Conservation (phyloP, 2,888 invertebrate species). For the Xestia c-nigrum region DNA sequence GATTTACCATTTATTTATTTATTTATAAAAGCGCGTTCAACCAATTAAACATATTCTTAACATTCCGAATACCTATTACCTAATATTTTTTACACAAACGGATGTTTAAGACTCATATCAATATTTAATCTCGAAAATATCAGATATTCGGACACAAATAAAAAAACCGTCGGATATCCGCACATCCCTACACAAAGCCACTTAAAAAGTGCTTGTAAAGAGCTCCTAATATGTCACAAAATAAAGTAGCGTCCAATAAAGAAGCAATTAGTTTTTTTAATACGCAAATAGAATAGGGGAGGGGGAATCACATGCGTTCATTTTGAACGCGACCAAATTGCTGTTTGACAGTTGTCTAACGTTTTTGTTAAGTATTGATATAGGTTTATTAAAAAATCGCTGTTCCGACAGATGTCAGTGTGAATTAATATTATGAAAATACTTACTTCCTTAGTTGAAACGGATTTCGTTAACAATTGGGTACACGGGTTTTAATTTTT, state of each 20-base stretch:
- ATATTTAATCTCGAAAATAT: not conserved
- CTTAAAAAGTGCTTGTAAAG: slow-evolving; percentile 71
- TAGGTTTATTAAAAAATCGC: no score
- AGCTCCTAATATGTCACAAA: slow-evolving; percentile 77
- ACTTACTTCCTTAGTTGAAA: no score
- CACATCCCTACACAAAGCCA: slow-evolving; percentile 65
- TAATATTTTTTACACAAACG: not conserved
- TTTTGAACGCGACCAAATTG: slow-evolving; percentile 20
- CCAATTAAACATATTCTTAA: no score
- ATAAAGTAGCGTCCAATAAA: slow-evolving; percentile 75
- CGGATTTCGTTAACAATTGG: no score
- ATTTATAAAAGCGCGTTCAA: no score
- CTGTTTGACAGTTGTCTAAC: not conserved
- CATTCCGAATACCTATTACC: not conserved
- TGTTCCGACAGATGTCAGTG: no score
- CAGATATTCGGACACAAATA: slow-evolving; percentile 20
- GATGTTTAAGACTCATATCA: not conserved
- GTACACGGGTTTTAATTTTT: no score
- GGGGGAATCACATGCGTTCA: slow-evolving; percentile 17
- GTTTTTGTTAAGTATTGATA: not conserved
- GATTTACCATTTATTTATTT: no score
- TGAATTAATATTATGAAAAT: no score
- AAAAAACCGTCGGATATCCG: slow-evolving; percentile 17
- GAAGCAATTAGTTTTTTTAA: slow-evolving; percentile 76
- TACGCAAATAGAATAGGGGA: slow-evolving; percentile 67